phyloP scores from a whole-genome alignment of 2,113 vertebrate genomes.

The Crotalus helleri region DNA sequence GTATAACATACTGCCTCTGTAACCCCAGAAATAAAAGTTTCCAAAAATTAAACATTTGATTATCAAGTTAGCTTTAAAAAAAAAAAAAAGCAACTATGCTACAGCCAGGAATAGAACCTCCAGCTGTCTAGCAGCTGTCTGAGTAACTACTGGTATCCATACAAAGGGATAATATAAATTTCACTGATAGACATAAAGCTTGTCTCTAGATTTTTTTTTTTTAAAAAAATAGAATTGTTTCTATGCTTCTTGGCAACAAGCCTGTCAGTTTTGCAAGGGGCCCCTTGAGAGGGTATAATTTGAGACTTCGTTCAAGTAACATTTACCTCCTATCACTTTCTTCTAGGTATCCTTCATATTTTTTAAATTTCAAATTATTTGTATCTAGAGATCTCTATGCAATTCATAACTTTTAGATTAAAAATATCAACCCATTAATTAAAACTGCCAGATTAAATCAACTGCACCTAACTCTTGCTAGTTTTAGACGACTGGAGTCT shows the following conservation, averaged over 20 bases:
- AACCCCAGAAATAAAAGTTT: background rate
- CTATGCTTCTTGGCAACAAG: conserved; percentile 28
- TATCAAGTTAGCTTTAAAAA: background rate
- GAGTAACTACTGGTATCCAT: conserved; percentile 9
- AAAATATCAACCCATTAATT: background rate
- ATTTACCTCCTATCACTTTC: background rate
- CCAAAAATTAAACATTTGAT: conserved; percentile 2
- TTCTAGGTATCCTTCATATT: background rate
- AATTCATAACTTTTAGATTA: background rate
- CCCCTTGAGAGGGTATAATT: conserved; percentile 15
- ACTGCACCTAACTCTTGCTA: background rate
- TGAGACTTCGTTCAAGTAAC: background rate
- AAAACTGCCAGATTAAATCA: background rate
- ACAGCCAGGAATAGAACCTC: conserved; percentile 10
- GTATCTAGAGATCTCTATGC: background rate
- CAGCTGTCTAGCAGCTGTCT: conserved; percentile 18
- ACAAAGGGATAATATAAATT: conserved; percentile 31
- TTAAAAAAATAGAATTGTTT: conserved; percentile 23
- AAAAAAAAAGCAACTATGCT: background rate
- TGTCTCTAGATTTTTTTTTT: conserved; percentile 13
- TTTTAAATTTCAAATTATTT: background rate
- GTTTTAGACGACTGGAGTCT: no score
- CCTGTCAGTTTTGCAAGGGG: conserved; percentile 8
- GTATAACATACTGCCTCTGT: background rate
- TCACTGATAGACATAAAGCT: conserved; percentile 37